A percentile compares a stretch with the other conserved stretches of the same genome.
Conservation (phyloP, 2,797 vertebrate species). For the Phoxinus dragarum region DNA sequence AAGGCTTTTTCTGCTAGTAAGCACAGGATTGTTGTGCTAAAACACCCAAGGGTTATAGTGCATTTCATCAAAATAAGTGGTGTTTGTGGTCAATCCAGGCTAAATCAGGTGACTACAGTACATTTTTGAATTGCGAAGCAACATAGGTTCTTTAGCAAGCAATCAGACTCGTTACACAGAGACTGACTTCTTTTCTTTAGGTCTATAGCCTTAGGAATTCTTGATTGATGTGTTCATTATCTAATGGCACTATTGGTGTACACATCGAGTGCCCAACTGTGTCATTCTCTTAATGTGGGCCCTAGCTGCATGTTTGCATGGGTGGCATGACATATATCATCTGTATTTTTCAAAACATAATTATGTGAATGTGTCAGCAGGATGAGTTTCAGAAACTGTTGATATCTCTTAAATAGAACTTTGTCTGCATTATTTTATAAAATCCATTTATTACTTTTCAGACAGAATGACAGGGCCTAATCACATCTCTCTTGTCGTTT, state of each 20-base stretch:
- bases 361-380: background rate
- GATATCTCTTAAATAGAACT: background rate
- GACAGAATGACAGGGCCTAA: constrained; percentile 57
- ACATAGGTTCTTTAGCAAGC: background rate
- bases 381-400: constrained; percentile 1
- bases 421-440: background rate
- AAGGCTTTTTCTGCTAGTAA: constrained; percentile 44
- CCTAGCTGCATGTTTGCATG: background rate
- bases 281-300: background rate
- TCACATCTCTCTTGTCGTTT: constrained; percentile 72
- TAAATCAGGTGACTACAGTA: constrained; percentile 21
- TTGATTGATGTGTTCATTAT: constrained; percentile 6
- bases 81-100: constrained; percentile 11
- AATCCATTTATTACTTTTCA: constrained; percentile 27
- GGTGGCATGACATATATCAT: background rate
- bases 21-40: constrained; percentile 47
- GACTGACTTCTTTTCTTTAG: background rate
- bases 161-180: background rate
- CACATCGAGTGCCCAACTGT: background rate
- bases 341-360: background rate
- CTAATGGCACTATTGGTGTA: constrained; percentile 35
- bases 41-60: constrained; percentile 32
- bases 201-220: background rate
- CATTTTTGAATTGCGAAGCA: background rate
- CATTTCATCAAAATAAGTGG: constrained; percentile 32